These are phyloP conservation scores for Taenaris catops DNA, from an alignment of 2,888 invertebrate species.

Conservation along the genomic window DNA sequence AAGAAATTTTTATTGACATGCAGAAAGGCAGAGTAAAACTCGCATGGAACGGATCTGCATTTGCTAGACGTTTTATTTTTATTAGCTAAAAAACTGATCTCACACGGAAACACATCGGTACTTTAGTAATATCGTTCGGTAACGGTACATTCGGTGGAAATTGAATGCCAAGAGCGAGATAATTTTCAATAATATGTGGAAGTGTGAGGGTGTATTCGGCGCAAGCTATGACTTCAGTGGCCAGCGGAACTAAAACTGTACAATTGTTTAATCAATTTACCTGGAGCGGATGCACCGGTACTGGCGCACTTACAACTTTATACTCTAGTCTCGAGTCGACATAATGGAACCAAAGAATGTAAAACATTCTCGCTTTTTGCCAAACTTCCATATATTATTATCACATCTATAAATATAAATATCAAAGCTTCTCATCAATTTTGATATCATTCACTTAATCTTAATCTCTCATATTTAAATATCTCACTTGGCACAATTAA, in stretches of 20 bases:
- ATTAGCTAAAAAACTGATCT: slow-evolving; percentile 8
- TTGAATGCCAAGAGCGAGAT: slow-evolving; percentile 60
- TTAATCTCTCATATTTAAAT: slow-evolving; percentile 72
- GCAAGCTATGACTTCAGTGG: slow-evolving; percentile 14
- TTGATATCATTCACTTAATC: slow-evolving; percentile 77
- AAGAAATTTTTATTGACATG: no score
- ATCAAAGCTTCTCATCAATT: slow-evolving; percentile 71
- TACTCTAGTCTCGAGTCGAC: slow-evolving; percentile 31
- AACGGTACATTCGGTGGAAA: slow-evolving; percentile 25
- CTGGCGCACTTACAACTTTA: slow-evolving; percentile 29
- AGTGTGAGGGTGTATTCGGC: slow-evolving; percentile 33
- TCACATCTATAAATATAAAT: slow-evolving; percentile 75
- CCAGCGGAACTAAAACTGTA: slow-evolving; percentile 13
- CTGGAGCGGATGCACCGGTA: slow-evolving; percentile 12
- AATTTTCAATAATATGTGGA: slow-evolving; percentile 71
- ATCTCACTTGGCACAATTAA: slow-evolving; percentile 79
- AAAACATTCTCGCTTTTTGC: slow-evolving; percentile 57
- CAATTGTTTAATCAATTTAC: slow-evolving; percentile 13
- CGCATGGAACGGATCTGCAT: slow-evolving; percentile 11
- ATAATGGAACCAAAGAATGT: slow-evolving; percentile 48
- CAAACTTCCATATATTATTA: slow-evolving; percentile 77
- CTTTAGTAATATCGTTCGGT: slow-evolving; percentile 17
- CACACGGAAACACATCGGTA: slow-evolving; percentile 9
- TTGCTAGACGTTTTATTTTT: slow-evolving; percentile 3
- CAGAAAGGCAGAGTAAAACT: slow-evolving; percentile 10